Evolutionary conservation across 2,888 invertebrate genomes (phyloP).

Genomic region (Odontocerum albicorne): DNA sequence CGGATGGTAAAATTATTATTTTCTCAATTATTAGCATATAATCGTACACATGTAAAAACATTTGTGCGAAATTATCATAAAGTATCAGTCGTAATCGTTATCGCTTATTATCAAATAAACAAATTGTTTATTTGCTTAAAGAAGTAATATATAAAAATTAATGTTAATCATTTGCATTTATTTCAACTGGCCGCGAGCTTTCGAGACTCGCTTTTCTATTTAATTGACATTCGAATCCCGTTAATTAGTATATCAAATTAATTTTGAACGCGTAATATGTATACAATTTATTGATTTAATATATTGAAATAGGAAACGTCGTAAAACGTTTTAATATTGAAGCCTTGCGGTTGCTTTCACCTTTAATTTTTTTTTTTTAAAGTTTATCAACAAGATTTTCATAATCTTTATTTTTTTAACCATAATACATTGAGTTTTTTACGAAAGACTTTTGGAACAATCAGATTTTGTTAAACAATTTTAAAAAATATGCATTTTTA

Average conservation of each 20-base stretch:
- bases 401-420: too few species aligned
- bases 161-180: background rate
- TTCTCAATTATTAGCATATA: background rate
- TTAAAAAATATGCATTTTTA: too few species aligned
- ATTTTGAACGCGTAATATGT: background rate
- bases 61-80: background rate
- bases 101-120: background rate
- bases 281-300: too few species aligned
- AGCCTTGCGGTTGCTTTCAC: too few species aligned
- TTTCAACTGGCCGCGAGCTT: background rate
- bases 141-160: background rate
- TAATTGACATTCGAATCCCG: background rate
- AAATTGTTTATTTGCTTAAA: background rate
- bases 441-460: too few species aligned
- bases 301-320: too few species aligned
- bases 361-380: too few species aligned
- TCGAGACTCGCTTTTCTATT: background rate
- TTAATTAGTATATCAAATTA: background rate
- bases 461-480: too few species aligned
- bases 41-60: background rate
- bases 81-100: background rate
- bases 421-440: too few species aligned
- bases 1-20: background rate
- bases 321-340: too few species aligned
- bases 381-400: too few species aligned